phyloP scores from a whole-genome alignment of 2,888 invertebrate species.

The Euclidia mi region DNA sequence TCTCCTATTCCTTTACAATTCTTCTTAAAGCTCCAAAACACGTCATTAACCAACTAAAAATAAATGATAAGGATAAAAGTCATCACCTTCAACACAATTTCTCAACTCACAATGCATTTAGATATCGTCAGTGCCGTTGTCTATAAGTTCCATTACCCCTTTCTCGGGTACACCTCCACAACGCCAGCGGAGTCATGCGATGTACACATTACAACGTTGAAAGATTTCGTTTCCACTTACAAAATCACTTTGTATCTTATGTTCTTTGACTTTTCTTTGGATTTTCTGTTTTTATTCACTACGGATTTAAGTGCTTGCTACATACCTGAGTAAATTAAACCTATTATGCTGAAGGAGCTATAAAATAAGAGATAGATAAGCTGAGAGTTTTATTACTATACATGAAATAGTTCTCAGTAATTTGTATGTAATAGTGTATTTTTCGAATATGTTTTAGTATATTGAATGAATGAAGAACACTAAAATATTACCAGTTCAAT shows the following conservation, averaged over 20 bases:
- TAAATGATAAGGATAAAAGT: constrained; percentile 32
- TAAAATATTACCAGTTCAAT: too few species aligned
- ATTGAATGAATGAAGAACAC: too few species aligned
- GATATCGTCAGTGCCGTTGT: constrained; percentile 53
- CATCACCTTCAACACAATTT: constrained; percentile 42
- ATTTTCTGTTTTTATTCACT: constrained; percentile 51
- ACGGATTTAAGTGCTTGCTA: not conserved
- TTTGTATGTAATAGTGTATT: too few species aligned
- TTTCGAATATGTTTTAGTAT: too few species aligned
- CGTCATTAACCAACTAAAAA: too few species aligned
- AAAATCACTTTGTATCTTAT: constrained; percentile 85
- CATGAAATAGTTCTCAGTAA: too few species aligned
- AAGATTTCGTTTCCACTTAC: constrained; percentile 87
- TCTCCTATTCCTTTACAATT: too few species aligned
- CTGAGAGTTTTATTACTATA: too few species aligned
- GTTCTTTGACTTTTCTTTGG: constrained; percentile 64
- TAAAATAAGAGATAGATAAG: too few species aligned
- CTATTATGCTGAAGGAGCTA: too few species aligned
- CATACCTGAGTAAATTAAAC: not conserved
- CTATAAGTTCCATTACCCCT: constrained; percentile 73
- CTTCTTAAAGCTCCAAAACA: too few species aligned
- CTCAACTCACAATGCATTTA: constrained; percentile 44
- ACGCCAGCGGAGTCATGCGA: constrained; percentile 81
- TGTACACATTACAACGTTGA: constrained; percentile 79
- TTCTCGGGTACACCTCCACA: constrained; percentile 65